Evolutionary conservation across 1,140 invertebrate genomes (phyloP), one percentile per base, ranked within the genome.

Genomic region (Meloidogyne chitwoodi): DNA sequence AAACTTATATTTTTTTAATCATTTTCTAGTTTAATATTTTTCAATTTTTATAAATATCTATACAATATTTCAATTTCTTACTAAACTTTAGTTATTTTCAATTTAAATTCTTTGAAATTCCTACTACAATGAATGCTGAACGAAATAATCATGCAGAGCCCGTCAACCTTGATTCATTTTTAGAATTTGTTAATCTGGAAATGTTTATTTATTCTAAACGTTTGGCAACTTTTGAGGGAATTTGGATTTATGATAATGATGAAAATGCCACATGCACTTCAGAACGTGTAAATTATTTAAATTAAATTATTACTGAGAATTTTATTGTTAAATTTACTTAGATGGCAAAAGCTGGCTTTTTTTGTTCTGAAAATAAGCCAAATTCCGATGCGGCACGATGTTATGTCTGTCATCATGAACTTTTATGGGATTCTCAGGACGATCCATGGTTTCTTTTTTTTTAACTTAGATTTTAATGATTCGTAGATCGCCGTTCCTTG

Each of bases 331-430:
- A 72, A 62, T 26, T 29, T 62, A 5, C 44, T 63, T 38, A 73
- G 71, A 73, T 73, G 71, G 71, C 71, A 19, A 65, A 14, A 27
- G 71, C 71, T n/a, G 71, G 71, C 14, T 73, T 73, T n/a, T 73
- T 29, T 34, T 73, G 71, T 24, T 63, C n/a, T 3, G 71, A 63
- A 34, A 63, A 26, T 61, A 41, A 61, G 11, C 27, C 29, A 31
- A 73, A 72, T 27, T 29, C 71, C 3, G 71, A 73, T 34, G 22
- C 41, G 4, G 71, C 56, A 29, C 61, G 56, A 10, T 73, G 71
- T 29, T 73, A 63, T 31, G 56, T 73, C 14, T 73, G 71, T n/a
- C 56, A 29, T 19, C 71, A 73, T 16, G 71, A 73, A 63, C 41
- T 73, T 61, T 31, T 27, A 19, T 73, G 71, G 71, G 71, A 73